Conservation (phyloP, 2,113 vertebrate species). For the Coturnix japonica region DNA sequence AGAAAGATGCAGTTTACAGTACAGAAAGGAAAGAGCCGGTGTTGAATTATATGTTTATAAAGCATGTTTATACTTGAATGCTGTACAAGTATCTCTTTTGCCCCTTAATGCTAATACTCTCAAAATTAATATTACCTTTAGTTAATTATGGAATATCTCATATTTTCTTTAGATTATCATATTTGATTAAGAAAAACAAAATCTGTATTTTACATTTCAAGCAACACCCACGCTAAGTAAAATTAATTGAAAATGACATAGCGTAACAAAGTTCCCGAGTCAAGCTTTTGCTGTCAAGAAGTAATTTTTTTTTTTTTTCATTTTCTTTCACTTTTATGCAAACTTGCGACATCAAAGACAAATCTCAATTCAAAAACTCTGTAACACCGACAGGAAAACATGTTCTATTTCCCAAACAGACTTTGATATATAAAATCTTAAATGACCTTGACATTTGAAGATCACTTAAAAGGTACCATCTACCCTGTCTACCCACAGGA, state of each 20-base stretch:
- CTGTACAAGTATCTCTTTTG: neutral
- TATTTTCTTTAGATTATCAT: neutral
- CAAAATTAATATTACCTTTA: neutral
- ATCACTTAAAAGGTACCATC: neutral
- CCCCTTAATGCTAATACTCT: neutral
- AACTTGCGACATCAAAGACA: neutral
- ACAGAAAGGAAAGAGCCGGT: neutral
- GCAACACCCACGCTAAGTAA: neutral
- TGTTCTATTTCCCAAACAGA: neutral
- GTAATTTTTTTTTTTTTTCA: neutral
- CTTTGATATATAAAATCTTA: conserved; percentile 1
- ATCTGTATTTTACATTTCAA: neutral
- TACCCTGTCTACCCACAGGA: neutral
- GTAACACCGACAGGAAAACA: neutral
- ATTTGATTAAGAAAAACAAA: neutral
- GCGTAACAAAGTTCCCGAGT: neutral
- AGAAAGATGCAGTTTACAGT: neutral
- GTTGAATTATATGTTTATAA: neutral
- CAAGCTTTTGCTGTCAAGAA: neutral
- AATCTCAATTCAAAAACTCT: neutral
- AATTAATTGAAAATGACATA: neutral
- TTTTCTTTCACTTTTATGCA: neutral
- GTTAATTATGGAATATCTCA: neutral
- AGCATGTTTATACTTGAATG: neutral
- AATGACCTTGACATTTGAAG: conserved; percentile 11